Percentiles rank a stretch among this genome's conserved stretches.
Evolutionary conservation across 2,888 invertebrate genomes (phyloP).

Genomic region (Melieria omissa): DNA sequence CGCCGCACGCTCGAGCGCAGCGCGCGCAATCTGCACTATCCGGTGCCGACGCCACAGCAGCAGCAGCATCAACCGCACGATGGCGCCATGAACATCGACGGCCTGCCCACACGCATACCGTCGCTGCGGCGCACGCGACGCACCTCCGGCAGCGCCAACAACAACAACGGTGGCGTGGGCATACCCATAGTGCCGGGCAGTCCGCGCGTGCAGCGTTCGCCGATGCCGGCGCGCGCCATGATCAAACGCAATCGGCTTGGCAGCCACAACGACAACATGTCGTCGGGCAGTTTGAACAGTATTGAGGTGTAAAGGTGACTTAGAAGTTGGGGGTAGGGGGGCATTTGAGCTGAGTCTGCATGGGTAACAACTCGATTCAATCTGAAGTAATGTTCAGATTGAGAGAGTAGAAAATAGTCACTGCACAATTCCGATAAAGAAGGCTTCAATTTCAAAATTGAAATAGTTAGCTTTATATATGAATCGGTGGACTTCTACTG

Average conservation of each 20-base stretch:
- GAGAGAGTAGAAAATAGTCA: no score
- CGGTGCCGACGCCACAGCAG: conserved; percentile 28
- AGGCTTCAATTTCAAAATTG: conserved; percentile 10
- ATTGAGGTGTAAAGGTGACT: conserved; percentile 63
- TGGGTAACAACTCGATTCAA: no score
- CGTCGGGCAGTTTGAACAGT: conserved; percentile 67
- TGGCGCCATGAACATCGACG: conserved; percentile 53
- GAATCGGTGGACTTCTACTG: background rate
- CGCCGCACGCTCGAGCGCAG: conserved; percentile 63
- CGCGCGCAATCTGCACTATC: conserved; percentile 56
- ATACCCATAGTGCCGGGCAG: conserved; percentile 63
- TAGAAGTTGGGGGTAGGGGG: background rate
- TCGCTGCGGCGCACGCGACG: conserved; percentile 63
- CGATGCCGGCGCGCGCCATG: conserved; percentile 64
- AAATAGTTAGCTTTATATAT: background rate
- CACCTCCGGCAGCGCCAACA: conserved; percentile 55
- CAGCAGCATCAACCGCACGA: conserved; percentile 42
- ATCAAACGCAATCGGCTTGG: conserved; percentile 65
- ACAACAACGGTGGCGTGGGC: conserved; percentile 57
- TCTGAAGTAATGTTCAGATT: no score
- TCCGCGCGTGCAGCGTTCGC: conserved; percentile 65
- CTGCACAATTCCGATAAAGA: no score
- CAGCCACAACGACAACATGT: conserved; percentile 67
- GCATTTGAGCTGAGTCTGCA: background rate
- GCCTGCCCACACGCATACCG: conserved; percentile 58